Conservation (phyloP, 2,797 vertebrate species). For the Myotis planiceps region DNA sequence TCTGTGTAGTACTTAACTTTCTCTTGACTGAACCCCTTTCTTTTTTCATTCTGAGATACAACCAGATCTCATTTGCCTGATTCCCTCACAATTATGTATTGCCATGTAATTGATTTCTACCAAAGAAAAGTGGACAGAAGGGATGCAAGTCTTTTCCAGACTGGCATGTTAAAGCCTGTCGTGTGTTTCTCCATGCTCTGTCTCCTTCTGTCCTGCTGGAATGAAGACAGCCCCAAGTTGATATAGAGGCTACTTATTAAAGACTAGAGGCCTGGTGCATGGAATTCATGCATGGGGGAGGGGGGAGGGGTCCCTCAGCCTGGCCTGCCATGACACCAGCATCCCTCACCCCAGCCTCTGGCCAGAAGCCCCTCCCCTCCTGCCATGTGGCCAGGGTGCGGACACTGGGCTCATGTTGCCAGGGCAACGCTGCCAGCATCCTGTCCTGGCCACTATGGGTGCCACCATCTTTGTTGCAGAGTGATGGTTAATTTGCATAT, state of each 20-base stretch:
- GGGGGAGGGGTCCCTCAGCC: too few relatives aligned
- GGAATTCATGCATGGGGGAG: too few relatives aligned
- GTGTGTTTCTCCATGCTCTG: background rate
- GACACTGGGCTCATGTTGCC: too few relatives aligned
- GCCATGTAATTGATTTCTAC: background rate
- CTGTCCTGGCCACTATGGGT: too few relatives aligned
- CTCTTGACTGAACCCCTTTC: background rate
- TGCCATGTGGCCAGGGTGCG: accelerated
- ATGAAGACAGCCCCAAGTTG: background rate
- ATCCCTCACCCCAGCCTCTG: too few relatives aligned
- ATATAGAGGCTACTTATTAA: background rate
- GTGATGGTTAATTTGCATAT: too few relatives aligned
- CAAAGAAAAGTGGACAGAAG: background rate
- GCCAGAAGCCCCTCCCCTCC: too few relatives aligned
- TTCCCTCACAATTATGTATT: background rate
- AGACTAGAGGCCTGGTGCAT: background rate
- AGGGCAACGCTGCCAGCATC: too few relatives aligned
- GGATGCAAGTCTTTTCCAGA: background rate
- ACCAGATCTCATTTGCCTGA: background rate
- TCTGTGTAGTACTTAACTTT: background rate
- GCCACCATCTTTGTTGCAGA: too few relatives aligned
- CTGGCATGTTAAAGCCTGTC: background rate
- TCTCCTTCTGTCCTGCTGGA: background rate
- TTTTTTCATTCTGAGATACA: background rate
- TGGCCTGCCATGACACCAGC: too few relatives aligned